These are phyloP conservation scores for Arrhopalites spinosus DNA, from an alignment of 2,888 invertebrate species.

Conservation along the genomic window DNA sequence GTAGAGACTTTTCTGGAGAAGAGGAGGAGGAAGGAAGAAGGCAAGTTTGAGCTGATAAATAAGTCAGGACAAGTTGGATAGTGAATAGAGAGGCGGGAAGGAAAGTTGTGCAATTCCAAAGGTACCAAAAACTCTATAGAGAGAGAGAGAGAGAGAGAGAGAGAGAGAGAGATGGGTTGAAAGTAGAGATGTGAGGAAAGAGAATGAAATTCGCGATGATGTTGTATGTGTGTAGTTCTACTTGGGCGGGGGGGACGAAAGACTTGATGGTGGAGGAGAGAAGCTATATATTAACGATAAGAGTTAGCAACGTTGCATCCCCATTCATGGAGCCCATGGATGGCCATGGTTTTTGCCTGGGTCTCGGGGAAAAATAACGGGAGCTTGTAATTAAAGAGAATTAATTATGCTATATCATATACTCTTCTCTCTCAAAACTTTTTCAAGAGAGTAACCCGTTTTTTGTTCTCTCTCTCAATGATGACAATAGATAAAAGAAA, in stretches of 20 bases:
- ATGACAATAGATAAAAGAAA: slow-evolving; percentile 49
- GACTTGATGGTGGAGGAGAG: background rate
- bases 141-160: background rate
- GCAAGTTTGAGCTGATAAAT: slow-evolving; percentile 26
- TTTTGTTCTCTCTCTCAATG: slow-evolving; percentile 44
- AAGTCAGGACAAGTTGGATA: slow-evolving; percentile 25
- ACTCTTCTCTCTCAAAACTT: slow-evolving; percentile 43
- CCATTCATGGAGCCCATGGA: slow-evolving; percentile 1
- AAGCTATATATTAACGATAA: slow-evolving; percentile 13
- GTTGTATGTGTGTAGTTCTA: slow-evolving; percentile 12
- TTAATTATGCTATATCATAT: slow-evolving; percentile 56
- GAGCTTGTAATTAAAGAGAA: slow-evolving; percentile 55
- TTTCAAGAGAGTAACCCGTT: slow-evolving; percentile 38
- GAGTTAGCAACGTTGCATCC: background rate
- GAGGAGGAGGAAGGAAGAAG: slow-evolving; percentile 4
- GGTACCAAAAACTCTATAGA: slow-evolving; percentile 10
- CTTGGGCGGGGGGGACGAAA: background rate
- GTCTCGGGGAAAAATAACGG: slow-evolving; percentile 39
- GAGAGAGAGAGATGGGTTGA: background rate
- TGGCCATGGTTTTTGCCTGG: background rate
- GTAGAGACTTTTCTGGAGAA: no score
- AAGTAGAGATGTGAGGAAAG: slow-evolving; percentile 31
- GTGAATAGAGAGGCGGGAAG: slow-evolving; percentile 30
- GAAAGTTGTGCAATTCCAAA: slow-evolving; percentile 38
- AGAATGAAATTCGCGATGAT: slow-evolving; percentile 40